These are phyloP conservation scores for Dryocosmus kuriphilus DNA, from an alignment of 2,888 invertebrate genomes.

Conservation along the genomic window DNA sequence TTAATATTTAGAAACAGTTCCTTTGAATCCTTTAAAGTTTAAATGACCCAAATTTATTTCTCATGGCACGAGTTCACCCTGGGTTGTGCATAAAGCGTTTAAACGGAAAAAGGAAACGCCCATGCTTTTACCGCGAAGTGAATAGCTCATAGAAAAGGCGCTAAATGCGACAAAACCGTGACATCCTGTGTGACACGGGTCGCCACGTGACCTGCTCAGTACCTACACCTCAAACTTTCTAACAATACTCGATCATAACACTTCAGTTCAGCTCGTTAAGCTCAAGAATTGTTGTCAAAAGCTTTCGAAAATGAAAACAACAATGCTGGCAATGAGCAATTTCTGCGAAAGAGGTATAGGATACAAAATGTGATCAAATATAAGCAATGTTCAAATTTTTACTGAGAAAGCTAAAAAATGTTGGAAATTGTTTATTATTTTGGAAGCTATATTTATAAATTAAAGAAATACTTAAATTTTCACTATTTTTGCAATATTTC, in stretches of 20 bases:
- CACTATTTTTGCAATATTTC: too few relatives aligned
- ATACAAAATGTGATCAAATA: background rate
- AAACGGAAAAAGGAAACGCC: conserved; percentile 67
- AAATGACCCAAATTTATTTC: conserved; percentile 54
- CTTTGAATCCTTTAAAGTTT: background rate
- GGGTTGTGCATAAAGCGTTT: conserved; percentile 55
- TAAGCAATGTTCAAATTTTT: background rate
- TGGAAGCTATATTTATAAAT: too few relatives aligned
- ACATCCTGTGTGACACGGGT: conserved; percentile 72
- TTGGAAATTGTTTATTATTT: too few relatives aligned
- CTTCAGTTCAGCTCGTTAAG: conserved; percentile 14
- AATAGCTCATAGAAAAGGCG: conserved; percentile 66
- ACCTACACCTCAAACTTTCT: conserved; percentile 55
- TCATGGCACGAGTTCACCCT: conserved; percentile 57
- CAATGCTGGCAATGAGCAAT: background rate
- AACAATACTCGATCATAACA: conserved; percentile 40
- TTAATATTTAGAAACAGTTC: background rate
- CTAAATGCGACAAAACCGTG: conserved; percentile 73
- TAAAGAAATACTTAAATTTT: too few relatives aligned
- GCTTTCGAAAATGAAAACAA: background rate
- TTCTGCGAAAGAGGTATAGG: background rate
- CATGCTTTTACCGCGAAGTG: conserved; percentile 66
- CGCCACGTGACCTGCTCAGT: conserved; percentile 71
- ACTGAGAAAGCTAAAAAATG: too few relatives aligned
- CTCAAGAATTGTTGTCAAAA: background rate